phyloP scores from a whole-genome alignment of 2,797 vertebrate genomes.

The Gymnopithys bicolor region DNA sequence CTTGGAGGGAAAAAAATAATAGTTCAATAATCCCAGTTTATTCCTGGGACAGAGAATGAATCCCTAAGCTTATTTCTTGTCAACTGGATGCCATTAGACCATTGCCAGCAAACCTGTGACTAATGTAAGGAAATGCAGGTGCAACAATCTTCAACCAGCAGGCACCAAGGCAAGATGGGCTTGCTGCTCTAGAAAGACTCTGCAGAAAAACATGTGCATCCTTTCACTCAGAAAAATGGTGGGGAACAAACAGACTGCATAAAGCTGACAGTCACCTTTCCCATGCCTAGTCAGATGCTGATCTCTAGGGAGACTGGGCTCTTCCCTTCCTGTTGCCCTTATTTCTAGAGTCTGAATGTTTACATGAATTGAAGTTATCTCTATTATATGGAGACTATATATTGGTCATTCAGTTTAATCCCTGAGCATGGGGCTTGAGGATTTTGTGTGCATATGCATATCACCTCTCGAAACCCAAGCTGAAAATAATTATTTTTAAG shows the following conservation, averaged over 20 bases:
- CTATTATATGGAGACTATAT: neutral
- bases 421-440: neutral
- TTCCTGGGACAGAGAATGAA: neutral
- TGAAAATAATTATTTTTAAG: neutral
- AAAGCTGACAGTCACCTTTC: neutral
- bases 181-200: neutral
- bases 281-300: neutral
- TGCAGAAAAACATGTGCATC: neutral
- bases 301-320: neutral
- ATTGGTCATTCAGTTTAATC: neutral
- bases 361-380: neutral
- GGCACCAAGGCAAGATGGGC: neutral
- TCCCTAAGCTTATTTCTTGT: constrained; percentile 22
- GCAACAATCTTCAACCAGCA: constrained; percentile 4
- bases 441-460: neutral
- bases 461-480: neutral
- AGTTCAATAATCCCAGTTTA: constrained; percentile 43
- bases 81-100: constrained; percentile 31
- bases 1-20: neutral
- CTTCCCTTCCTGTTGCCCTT: neutral
- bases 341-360: neutral
- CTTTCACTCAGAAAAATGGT: neutral
- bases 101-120: neutral
- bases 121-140: neutral
- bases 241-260: neutral